A percentile compares a stretch with the other conserved stretches of the same genome.
Evolutionary conservation across 64 coral and sea anemone genomes (phyloP).

Genomic region (Montipora foliosa): DNA sequence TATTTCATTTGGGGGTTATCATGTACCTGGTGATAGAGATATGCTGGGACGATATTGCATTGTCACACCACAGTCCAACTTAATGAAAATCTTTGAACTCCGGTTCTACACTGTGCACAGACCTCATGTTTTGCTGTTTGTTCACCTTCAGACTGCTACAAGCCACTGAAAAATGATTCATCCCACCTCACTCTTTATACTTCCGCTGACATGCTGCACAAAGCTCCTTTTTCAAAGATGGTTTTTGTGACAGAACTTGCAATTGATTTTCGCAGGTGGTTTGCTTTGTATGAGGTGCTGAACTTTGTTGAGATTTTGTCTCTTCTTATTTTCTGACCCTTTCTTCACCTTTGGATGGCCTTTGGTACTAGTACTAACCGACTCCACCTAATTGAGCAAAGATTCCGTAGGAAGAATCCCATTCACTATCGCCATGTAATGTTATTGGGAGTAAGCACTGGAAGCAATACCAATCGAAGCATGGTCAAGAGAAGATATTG

Average conservation of each 20-base stretch:
- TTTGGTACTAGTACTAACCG: background rate
- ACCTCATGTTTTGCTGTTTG: background rate
- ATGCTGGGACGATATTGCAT: slow-evolving; percentile 72
- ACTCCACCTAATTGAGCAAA: background rate
- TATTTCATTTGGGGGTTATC: slow-evolving; percentile 11
- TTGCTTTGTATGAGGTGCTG: background rate
- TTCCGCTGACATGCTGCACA: too few relatives aligned
- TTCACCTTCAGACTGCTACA: background rate
- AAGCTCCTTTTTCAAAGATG: too few relatives aligned
- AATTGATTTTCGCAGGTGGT: background rate
- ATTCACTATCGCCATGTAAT: too few relatives aligned
- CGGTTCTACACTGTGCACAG: slow-evolving; percentile 10
- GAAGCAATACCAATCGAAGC: too few relatives aligned
- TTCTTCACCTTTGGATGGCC: background rate
- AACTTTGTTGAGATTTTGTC: background rate
- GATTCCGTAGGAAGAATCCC: too few relatives aligned
- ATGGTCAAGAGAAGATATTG: too few relatives aligned
- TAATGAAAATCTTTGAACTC: background rate
- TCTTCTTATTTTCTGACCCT: background rate
- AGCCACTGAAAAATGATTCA: slow-evolving; percentile 28
- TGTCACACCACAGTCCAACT: slow-evolving; percentile 73
- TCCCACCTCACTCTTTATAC: background rate
- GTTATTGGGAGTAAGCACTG: too few relatives aligned
- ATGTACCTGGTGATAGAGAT: slow-evolving; percentile 45
- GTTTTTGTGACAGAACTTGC: too few relatives aligned